Evolutionary conservation across 2,113 vertebrate genomes (phyloP).

Genomic region (Gopherus flavomarginatus): DNA sequence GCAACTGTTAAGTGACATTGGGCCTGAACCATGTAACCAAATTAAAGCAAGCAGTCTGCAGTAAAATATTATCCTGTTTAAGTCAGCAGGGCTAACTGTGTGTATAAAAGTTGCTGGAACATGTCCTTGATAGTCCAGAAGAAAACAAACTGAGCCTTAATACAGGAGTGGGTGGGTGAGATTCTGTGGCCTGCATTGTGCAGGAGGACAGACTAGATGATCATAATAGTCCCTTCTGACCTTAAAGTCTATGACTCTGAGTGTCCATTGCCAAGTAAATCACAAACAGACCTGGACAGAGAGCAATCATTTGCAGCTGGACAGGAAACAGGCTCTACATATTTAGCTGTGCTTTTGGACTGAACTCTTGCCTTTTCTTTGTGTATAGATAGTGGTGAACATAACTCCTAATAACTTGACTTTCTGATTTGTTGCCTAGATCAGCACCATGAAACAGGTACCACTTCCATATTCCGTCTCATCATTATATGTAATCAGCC

Average conservation of each 20-base stretch:
- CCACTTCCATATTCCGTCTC: background rate
- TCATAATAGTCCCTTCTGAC: too few relatives aligned
- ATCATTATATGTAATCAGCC: background rate
- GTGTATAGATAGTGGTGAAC: background rate
- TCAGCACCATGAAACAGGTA: background rate
- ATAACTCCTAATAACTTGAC: background rate
- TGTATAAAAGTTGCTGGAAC: background rate
- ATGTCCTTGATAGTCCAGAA: background rate
- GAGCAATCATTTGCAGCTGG: background rate
- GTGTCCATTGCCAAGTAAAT: background rate
- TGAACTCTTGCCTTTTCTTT: background rate
- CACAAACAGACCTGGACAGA: background rate
- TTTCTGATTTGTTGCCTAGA: background rate
- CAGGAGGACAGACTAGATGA: too few relatives aligned
- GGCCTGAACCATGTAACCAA: background rate
- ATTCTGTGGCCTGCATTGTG: too few relatives aligned
- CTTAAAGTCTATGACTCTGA: background rate
- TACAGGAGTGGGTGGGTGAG: too few relatives aligned
- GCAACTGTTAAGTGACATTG: background rate
- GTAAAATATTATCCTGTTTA: background rate
- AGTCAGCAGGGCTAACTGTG: background rate
- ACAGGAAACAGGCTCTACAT: background rate
- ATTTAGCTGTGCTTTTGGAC: background rate
- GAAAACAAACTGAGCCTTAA: background rate
- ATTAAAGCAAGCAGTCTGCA: background rate